Percentiles rank a stretch among this genome's conserved stretches.
These are phyloP conservation scores for Drosophila virilis DNA, from an alignment of 1,140 invertebrate species.

Conservation along the genomic window DNA sequence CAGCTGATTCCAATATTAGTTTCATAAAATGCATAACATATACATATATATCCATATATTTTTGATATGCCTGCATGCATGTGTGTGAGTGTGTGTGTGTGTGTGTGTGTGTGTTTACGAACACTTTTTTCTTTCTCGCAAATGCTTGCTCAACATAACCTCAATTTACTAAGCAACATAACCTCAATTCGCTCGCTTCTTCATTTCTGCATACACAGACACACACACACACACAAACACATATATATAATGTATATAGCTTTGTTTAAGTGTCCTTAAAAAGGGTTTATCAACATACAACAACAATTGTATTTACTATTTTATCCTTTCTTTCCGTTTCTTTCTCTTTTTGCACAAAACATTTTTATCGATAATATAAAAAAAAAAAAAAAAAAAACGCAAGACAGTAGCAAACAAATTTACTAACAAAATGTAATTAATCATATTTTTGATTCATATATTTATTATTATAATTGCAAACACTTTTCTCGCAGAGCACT, in stretches of 20 bases:
- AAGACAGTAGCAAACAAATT: slow-evolving; percentile 19
- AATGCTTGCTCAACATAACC: slow-evolving; percentile 44
- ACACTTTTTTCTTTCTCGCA: background rate
- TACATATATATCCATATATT: slow-evolving; percentile 60
- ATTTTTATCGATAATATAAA: slow-evolving; percentile 18
- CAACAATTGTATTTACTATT: slow-evolving; percentile 6
- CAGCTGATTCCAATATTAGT: slow-evolving; percentile 14
- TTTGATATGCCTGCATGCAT: slow-evolving; percentile 73
- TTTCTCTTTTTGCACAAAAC: slow-evolving; percentile 32
- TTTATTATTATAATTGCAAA: slow-evolving; percentile 35
- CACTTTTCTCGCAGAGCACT: slow-evolving; percentile 27
- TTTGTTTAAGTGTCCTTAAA: slow-evolving; percentile 79
- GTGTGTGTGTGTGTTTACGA: slow-evolving; percentile 28
- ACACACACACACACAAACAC: slow-evolving; percentile 6
- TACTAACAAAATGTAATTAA: slow-evolving; percentile 9
- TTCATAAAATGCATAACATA: background rate
- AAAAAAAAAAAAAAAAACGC: background rate
- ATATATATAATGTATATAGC: slow-evolving; percentile 51
- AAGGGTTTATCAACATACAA: slow-evolving; percentile 61
- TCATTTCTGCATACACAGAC: background rate
- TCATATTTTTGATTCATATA: slow-evolving; percentile 47
- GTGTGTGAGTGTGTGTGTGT: slow-evolving; percentile 34
- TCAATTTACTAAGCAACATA: slow-evolving; percentile 29
- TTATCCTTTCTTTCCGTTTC: background rate
- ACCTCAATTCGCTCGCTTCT: slow-evolving; percentile 1